Conservation (phyloP, 1,140 invertebrate species). For the Andricus grossulariae region DNA sequence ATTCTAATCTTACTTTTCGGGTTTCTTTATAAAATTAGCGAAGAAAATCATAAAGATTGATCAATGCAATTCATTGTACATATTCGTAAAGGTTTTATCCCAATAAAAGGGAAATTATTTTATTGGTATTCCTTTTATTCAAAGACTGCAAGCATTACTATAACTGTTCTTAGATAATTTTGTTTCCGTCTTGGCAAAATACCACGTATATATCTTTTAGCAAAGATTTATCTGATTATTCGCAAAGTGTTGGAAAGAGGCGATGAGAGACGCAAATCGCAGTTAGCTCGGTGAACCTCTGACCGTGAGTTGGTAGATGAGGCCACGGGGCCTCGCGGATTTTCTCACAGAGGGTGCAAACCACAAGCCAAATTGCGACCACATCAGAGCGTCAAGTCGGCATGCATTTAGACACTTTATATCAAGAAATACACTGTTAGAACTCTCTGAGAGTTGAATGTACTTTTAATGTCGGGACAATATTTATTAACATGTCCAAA, state of each 20-base stretch:
- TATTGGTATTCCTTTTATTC: no score
- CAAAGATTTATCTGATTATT: constrained; percentile 7
- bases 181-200: no score
- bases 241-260: constrained; percentile 18
- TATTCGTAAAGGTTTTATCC: no score
- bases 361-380: constrained; percentile 63
- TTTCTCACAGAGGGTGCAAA: constrained; percentile 72
- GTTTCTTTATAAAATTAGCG: background rate
- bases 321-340: constrained; percentile 47
- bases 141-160: no score
- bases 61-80: background rate
- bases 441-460: background rate
- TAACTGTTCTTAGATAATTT: no score
- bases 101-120: no score
- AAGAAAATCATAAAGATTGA: background rate
- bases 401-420: constrained; percentile 45
- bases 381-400: constrained; percentile 54
- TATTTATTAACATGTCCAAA: no score
- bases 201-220: no score
- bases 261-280: background rate
- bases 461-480: background rate
- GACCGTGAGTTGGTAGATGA: constrained; percentile 8
- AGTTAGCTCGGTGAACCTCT: background rate
- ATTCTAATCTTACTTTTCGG: background rate
- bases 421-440: background rate